These are phyloP conservation scores for Isaurus tuberculatus DNA, from an alignment of 92 coral and sea anemone genomes.

Conservation along the genomic window DNA sequence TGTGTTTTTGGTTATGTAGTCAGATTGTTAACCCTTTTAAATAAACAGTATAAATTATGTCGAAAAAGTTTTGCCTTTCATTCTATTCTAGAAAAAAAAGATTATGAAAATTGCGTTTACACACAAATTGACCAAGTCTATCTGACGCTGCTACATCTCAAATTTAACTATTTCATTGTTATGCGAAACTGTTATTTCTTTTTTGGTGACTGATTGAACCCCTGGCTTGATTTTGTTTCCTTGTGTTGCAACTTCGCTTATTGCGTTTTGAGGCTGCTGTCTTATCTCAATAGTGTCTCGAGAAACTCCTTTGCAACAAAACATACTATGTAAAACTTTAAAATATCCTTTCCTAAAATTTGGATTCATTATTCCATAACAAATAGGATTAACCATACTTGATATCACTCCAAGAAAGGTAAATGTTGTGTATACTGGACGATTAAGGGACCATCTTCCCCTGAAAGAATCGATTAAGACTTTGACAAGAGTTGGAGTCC, in stretches of 20 bases:
- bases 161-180: background rate
- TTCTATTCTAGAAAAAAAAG: too few relatives aligned
- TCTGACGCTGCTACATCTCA: too few relatives aligned
- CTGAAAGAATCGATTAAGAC: constrained; percentile 29
- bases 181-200: background rate
- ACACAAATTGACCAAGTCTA: too few relatives aligned
- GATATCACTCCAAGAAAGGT: constrained; percentile 36
- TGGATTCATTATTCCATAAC: constrained; percentile 41
- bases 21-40: too few relatives aligned
- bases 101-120: too few relatives aligned
- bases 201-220: background rate
- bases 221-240: constrained; percentile 1
- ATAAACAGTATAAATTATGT: too few relatives aligned
- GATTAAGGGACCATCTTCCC: constrained; percentile 35
- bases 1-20: too few relatives aligned
- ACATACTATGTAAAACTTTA: constrained; percentile 1
- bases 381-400: constrained; percentile 40
- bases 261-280: background rate
- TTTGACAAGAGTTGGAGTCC: constrained; percentile 21
- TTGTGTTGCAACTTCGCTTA: background rate
- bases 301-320: background rate
- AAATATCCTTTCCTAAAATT: constrained; percentile 22
- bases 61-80: too few relatives aligned
- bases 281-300: background rate
- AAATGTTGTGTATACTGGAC: constrained; percentile 2